Base-by-base conservation (phyloP, 2,113 vertebrate genomes). In the Channa argus region DNA sequence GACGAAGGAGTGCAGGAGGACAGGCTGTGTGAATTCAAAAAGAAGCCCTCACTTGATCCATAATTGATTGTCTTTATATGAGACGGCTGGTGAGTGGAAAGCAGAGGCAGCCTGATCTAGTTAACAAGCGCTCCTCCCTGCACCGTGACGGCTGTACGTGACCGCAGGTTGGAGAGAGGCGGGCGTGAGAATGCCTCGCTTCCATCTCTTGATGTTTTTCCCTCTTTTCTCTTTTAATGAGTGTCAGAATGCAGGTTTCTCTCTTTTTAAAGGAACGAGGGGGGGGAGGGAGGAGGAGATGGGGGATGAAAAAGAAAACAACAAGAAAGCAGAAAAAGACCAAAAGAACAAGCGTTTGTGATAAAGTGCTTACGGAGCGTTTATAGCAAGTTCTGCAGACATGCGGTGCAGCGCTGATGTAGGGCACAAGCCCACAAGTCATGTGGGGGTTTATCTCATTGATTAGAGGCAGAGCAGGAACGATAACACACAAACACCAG, bases 301-400 rank as follows among this genome's bases (percentile, higher is more conserved):
- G 59, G 50, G 52, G 77, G 46, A 36, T 71, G 78, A 87, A 90
- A 91, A 95, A 92, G 89, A 94, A 94, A 94, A 94, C 91, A 94
- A 93, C 88, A 91, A 91, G 88, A 91, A 94, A 92, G 92, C 89
- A 92, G 86, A 92, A 93, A 90, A 92, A 92, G 89, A 93, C 79
- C 87, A 89, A 91, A 92, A 93, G 92, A 93, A 93, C 85, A 93
- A 91, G 88, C 88, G 49, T 86, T 89, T 94, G 61, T 92, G 94
- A 91, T 93, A 93, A 95, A 94, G 92, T 94, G 94, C 94, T 94
- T 93, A 94, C 88, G 0, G 89, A 91, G 94, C 92, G 75, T 92
- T 94, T 90, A 82, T 38, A 84, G 77, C 66, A 89, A 93, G 90
- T 93, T 94, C 66, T 90, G 91, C 88, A 88, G 91, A 88, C 84